Conservation (phyloP, 1,140 invertebrate genomes). For the Temnothorax longispinosus region DNA sequence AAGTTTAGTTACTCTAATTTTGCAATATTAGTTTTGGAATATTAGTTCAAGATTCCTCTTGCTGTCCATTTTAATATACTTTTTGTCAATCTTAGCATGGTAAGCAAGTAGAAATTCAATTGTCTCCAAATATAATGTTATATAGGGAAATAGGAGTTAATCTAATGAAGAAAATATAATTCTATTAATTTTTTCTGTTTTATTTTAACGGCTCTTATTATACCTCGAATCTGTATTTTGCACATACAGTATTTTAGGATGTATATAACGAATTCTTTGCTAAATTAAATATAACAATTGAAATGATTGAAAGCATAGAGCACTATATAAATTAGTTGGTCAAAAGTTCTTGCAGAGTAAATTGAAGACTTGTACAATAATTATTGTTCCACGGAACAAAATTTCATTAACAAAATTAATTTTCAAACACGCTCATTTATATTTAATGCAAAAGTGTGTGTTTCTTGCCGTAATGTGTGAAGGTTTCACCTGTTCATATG, state of each 20-base stretch:
- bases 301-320: background rate
- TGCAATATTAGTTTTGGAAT: background rate
- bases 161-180: background rate
- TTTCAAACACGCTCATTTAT: background rate
- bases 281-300: background rate
- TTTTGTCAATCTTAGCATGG: background rate
- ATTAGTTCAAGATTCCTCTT: background rate
- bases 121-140: background rate
- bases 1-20: background rate
- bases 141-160: background rate
- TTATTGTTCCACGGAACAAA: background rate
- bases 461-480: background rate
- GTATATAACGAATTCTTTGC: background rate
- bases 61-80: background rate
- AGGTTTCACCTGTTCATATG: background rate
- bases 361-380: background rate
- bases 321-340: background rate
- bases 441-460: constrained; percentile 6
- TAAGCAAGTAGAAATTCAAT: background rate
- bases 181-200: background rate
- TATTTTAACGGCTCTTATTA: background rate
- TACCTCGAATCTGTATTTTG: background rate
- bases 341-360: background rate
- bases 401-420: constrained; percentile 21
- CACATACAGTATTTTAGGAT: background rate